phyloP scores from a whole-genome alignment of 1,140 invertebrate species.

The Eubasilissa regina region DNA sequence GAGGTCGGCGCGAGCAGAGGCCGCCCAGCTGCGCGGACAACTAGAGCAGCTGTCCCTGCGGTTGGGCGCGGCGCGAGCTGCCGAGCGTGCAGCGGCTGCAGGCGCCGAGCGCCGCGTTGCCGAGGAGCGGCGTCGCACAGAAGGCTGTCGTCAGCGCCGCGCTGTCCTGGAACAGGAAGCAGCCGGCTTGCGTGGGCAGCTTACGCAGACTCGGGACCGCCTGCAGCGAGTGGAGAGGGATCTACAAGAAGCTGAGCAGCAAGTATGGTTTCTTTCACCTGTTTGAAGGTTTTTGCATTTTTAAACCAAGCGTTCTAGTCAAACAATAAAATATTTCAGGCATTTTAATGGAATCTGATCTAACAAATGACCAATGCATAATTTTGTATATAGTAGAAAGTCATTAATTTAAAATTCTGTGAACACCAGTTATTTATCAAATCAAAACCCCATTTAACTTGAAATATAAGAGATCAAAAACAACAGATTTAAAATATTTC shows the following conservation, averaged over 20 bases:
- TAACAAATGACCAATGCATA: too few relatives aligned
- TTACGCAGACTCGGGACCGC: conserved; percentile 63
- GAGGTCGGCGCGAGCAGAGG: conserved; percentile 84
- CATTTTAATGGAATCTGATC: too few relatives aligned
- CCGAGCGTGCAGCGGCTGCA: conserved; percentile 82
- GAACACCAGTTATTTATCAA: too few relatives aligned
- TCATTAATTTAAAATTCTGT: too few relatives aligned
- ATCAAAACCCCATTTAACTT: too few relatives aligned
- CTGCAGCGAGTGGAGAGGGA: conserved; percentile 62
- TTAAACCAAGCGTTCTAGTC: too few relatives aligned
- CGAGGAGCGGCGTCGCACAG: conserved; percentile 79
- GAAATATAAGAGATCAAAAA: too few relatives aligned
- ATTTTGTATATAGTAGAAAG: too few relatives aligned
- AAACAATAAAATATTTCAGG: too few relatives aligned
- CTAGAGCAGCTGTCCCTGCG: conserved; percentile 73
- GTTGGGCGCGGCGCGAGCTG: conserved; percentile 85
- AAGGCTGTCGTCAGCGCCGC: conserved; percentile 64
- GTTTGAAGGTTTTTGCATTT: too few relatives aligned
- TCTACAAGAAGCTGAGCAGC: conserved; percentile 62
- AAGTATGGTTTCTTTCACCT: conserved; percentile 47
- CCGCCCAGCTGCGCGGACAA: conserved; percentile 87
- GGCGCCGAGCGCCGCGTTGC: conserved; percentile 85
- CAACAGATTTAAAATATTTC: too few relatives aligned
- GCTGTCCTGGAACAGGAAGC: conserved; percentile 63
- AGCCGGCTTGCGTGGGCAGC: conserved; percentile 63